Evolutionary conservation across 1,140 invertebrate species (phyloP).

Genomic region (Pantala flavescens): DNA sequence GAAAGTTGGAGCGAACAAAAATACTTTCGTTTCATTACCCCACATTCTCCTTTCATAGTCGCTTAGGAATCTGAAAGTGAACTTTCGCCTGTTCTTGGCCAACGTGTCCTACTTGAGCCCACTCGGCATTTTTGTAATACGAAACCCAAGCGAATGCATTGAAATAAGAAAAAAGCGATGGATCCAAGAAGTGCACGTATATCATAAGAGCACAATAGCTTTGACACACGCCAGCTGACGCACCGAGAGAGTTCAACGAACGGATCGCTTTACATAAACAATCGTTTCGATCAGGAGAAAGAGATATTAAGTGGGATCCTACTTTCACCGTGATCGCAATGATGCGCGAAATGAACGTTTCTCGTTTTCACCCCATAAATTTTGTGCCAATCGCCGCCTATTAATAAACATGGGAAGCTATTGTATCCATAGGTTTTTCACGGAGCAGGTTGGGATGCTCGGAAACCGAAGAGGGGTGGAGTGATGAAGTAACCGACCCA

Average conservation of each 20-base stretch:
- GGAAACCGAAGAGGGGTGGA: no score
- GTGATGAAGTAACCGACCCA: no score
- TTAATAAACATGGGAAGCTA: no score
- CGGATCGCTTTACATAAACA: background rate
- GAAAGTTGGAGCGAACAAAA: background rate
- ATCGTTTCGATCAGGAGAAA: no score
- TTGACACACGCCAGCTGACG: background rate
- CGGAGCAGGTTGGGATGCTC: no score
- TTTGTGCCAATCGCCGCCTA: no score
- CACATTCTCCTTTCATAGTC: background rate
- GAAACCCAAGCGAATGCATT: background rate
- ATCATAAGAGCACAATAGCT: no score
- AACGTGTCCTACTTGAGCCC: background rate
- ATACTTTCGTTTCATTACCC: constrained; percentile 3
- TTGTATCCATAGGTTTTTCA: no score
- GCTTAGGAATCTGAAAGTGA: background rate
- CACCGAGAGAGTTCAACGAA: background rate
- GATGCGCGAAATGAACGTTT: no score
- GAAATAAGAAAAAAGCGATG: background rate
- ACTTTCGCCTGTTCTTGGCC: background rate
- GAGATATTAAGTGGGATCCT: no score
- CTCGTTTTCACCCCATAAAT: no score
- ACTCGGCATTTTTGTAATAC: background rate
- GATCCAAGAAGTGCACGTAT: background rate
- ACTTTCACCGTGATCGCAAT: no score